Base-by-base conservation (phyloP, 2,797 vertebrate species). In the Falco peregrinus region DNA sequence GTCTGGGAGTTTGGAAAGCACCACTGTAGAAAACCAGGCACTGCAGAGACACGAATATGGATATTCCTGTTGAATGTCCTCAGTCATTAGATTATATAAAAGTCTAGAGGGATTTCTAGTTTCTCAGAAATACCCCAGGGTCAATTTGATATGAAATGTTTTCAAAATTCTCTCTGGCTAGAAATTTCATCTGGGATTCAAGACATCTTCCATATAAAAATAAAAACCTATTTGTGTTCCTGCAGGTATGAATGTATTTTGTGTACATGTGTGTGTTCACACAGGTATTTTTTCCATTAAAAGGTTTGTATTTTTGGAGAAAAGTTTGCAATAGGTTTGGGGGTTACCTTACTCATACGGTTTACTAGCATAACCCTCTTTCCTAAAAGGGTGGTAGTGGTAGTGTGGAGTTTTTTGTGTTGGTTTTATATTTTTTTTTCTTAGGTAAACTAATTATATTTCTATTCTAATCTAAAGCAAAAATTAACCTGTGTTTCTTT, bases 261-360 rank as follows among this genome's bases (percentile, higher is more conserved):
- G 21, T 54, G 2, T 17, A 8, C 20, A 26, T 7, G 1, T 16
- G 1, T 71, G 6, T 35, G 18, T 12, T 64, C 10, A 51, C 10
- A 31, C 3, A 71, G 60, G 3, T 31, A 8, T 51, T 76, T 74
- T 68, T 73, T 75, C 9, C 11, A 15, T 37, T 0, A 54, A 73
- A 70, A 7, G 0, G 0, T 39, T 80, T 59, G 12, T 6, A 11
- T 31, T 69, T 86, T 57, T 13, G 1, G 2, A 43, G 7, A 12
- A 57, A 70, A 41, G 5, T 28, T 76, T 51, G 13, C 9, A 50
- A 19, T 16, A 41, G 5, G 2, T 43, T 77, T 68, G 29, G 16
- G 18, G 6, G 7, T 59, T 69, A 64, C 10, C 7, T 2, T 70
- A 20, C 16, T 51, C 45, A 20, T 12, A 37, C 8, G 11, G 9